phyloP scores from a whole-genome alignment of 2,113 vertebrate genomes.

The human (Homo sapiens) region GRCh38 chr16:80228001-80228500 shows the following conservation, averaged over 20 bases:
- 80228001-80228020: background rate
- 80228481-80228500: background rate
- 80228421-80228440: background rate
- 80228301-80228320: background rate
- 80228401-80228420: background rate
- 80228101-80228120: background rate
- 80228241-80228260: background rate
- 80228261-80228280: background rate
- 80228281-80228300: background rate
- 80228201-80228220: background rate
- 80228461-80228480: background rate
- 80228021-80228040: too few relatives aligned
- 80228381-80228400: background rate
- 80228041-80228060: background rate
- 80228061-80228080: background rate
- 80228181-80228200: background rate
- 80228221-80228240: background rate
- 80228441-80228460: background rate
- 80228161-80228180: background rate
- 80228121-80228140: background rate
- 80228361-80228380: background rate
- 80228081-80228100: background rate
- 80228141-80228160: background rate
- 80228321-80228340: background rate
- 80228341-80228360: background rate